These are phyloP conservation scores for Macaca fascicularis DNA, from an alignment of 2,113 vertebrate genomes.

Conservation along the genomic window T2T-MFA8v1.1 NC_088395.1:74332001-74332500, in stretches of 20 bases:
- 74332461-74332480: neutral
- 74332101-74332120: neutral
- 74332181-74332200: neutral
- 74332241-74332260: neutral
- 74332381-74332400: neutral
- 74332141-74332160: neutral
- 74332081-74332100: neutral
- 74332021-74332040: neutral
- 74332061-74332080: neutral
- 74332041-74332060: neutral
- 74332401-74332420: neutral
- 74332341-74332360: neutral
- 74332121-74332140: neutral
- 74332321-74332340: conserved; percentile 27
- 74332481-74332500: neutral
- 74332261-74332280: neutral
- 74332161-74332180: neutral
- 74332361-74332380: neutral
- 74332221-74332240: neutral
- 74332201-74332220: neutral
- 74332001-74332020: neutral
- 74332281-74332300: neutral
- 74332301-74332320: neutral
- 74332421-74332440: neutral
- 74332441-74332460: neutral